Evolutionary conservation across 1,140 invertebrate genomes (phyloP), one percentile per base, ranked within the genome.

Genomic region (Drosophila nebulosa): DNA sequence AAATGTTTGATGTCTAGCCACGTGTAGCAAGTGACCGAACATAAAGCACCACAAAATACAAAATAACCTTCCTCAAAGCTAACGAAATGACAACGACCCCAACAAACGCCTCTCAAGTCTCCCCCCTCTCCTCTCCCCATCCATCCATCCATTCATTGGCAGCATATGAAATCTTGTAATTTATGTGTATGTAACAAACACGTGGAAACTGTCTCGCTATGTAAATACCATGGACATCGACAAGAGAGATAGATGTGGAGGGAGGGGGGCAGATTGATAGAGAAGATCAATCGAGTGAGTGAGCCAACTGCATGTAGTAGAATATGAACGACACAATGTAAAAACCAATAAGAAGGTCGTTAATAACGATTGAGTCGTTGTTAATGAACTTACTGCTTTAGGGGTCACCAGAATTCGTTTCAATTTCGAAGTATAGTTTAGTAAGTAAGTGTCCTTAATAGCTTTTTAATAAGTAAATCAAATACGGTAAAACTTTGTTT

Each of bases 141-240:
- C 16, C 5, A 2, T 27, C 26, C 1, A 27, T 27, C 27, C 7
- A 30, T 30, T 30, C 27, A 30, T 30, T 9, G 27, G 27, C 27
- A 16, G 18, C 9, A 46, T 21, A 46, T 7, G 16, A 46, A 46
- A 46, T 46, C 39, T 21, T 46, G 39, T 46, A 46, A 46, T 46
- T 46, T 46, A 46, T 46, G 39, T 46, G 39, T 42, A 10, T 39
- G 57, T 66, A 39, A 51, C 39, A 56, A 30, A 64, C 58, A 67
- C 55, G 56, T 62, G 14, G 27, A 27, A 39, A 18, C 53, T n/a
- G 16, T 71, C 32, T 73, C 57, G 72, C 73, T 73, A 53, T 18
- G 69, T 73, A 35, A 46, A 46, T 32, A 21, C n/a, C 32, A 53
- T 52, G 26, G 5, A 16, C 4, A 16, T n/a, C 16, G 9, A 12